Base-by-base conservation (phyloP, 2,888 invertebrate genomes). In the Buathra laborator region DNA sequence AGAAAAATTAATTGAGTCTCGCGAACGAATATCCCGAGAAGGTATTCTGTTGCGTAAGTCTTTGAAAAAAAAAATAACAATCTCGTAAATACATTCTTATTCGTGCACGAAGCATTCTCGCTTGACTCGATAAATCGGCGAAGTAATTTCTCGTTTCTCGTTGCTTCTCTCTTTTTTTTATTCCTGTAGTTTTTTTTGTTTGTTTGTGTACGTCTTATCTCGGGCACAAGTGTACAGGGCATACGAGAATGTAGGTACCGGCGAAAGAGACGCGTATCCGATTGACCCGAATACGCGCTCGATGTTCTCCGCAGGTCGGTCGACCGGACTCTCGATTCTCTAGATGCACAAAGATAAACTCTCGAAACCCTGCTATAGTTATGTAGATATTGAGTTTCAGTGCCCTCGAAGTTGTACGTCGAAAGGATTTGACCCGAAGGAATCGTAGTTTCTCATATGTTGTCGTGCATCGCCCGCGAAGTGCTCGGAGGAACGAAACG, bases 281-380 rank as follows among this genome's bases (percentile, higher is more conserved):
- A 89, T 87, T 88, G 88, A 88, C 89, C 89, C 84, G 85, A 87
- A 87, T 88, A 80, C 83, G 76, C 75, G 76, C 48, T 75, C 71
- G 68, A 51, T 66, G 79, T 77, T 72, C 70, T 79, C 77, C 64
- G 46, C 77, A 83, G 86, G 86, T 86, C 83, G 84, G 66, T 80
- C 79, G 83, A 88, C 86, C 83, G 67, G 85, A 83, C 72, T 81
- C 80, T 84, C 37, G 37, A 37, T 56, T 71, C 53, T 72, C 70
- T 75, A 68, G 56, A 70, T 71, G 53, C 70, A 29, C 32, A n/a
- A 4, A 32, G 59, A 44, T 70, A 53, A 44, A 43, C 70, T 70
- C 71, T 81, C 74, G 48, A 81, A 68, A 71, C 46, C 46, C 77
- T 10, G 81, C 62, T 77, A 19, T 29, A 67, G 66, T 51, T 77